Conservation (phyloP, 2,113 vertebrate genomes). For the Triplophysa tibetana region DNA sequence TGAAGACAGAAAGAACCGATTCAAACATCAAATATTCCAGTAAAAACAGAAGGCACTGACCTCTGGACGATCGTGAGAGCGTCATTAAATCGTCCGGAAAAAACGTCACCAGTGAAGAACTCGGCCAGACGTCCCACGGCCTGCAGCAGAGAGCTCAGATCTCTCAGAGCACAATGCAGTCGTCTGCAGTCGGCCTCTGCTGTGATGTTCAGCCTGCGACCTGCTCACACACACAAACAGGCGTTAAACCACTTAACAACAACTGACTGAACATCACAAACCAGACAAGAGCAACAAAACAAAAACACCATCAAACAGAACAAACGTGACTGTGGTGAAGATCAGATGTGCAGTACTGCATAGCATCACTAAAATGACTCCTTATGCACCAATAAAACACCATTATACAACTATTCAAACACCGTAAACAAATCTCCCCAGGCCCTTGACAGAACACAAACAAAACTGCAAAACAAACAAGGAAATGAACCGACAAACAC, state of each 20-base stretch:
- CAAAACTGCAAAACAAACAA: background rate
- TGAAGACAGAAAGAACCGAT: too few species aligned
- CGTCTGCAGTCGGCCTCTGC: slow-evolving; percentile 94
- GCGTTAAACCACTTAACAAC: background rate
- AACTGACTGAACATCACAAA: background rate
- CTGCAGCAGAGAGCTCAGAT: slow-evolving; percentile 94
- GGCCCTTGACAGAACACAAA: background rate
- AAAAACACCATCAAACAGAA: background rate
- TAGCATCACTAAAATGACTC: background rate
- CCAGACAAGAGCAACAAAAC: background rate
- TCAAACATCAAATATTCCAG: too few species aligned
- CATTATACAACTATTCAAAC: too few species aligned
- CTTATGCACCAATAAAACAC: background rate
- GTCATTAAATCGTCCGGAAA: slow-evolving; percentile 86
- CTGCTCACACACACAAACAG: slow-evolving; percentile 63
- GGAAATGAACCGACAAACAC: background rate
- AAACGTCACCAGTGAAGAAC: slow-evolving; percentile 92
- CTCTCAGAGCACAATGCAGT: slow-evolving; percentile 91
- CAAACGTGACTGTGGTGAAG: background rate
- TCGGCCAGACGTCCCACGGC: slow-evolving; percentile 90
- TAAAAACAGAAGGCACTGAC: slow-evolving; percentile 62
- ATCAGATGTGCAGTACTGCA: background rate
- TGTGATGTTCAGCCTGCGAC: slow-evolving; percentile 89
- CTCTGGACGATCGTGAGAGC: slow-evolving; percentile 93
- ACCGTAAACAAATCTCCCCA: too few species aligned